Percentiles rank a stretch among this genome's conserved stretches.
Evolutionary conservation across 2,113 vertebrate species (phyloP).

Genomic region (Aegypius monachus): DNA sequence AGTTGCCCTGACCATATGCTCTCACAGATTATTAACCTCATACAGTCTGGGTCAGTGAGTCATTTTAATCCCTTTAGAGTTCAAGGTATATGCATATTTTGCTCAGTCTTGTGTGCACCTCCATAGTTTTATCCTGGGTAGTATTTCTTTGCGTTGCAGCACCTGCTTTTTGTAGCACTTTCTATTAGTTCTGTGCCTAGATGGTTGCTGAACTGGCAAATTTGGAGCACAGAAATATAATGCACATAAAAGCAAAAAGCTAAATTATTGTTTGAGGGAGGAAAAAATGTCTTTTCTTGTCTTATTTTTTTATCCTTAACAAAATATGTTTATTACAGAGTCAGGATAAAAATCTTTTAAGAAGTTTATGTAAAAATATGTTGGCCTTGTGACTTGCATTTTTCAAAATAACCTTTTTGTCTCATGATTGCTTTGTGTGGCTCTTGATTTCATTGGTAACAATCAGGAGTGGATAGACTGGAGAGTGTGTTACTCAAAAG

Average conservation of each 20-base stretch:
- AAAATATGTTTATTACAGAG: not conserved
- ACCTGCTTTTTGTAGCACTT: not conserved
- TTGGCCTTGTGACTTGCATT: not conserved
- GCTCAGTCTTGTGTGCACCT: not conserved
- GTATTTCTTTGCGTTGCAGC: not conserved
- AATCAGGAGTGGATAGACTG: not conserved
- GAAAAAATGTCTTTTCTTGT: not conserved
- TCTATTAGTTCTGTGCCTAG: not conserved
- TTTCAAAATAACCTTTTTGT: not conserved
- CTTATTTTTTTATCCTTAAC: not conserved
- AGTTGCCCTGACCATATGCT: not conserved
- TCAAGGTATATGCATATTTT: not conserved
- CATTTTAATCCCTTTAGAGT: not conserved
- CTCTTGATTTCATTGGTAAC: not conserved
- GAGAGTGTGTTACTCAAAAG: not conserved
- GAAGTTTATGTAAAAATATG: not conserved
- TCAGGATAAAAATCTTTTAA: not conserved
- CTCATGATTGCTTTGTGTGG: not conserved
- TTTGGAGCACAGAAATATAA: not conserved
- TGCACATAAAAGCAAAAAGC: not conserved
- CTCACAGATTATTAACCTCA: not conserved
- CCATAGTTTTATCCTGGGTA: not conserved
- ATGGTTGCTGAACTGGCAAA: not conserved
- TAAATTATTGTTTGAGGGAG: not conserved
- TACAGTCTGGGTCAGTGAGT: not conserved